Evolutionary conservation across 1,140 invertebrate genomes (phyloP).

Genomic region (Neodiprion fabricii): DNA sequence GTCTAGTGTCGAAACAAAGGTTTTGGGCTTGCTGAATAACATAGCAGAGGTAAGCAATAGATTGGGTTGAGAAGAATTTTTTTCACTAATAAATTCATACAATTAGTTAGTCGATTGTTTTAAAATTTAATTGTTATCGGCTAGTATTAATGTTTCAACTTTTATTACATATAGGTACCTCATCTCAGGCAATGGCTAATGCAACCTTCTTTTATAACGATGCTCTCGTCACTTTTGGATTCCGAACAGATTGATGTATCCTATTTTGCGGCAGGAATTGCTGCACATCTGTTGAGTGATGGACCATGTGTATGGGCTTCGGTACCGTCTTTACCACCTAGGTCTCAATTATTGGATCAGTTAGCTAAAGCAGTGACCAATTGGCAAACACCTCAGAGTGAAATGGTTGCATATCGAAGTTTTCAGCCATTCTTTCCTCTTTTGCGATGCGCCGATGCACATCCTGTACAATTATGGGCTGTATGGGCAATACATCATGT

Average conservation of each 20-base stretch:
- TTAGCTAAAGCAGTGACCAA: slow-evolving; percentile 67
- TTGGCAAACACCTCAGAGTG: slow-evolving; percentile 77
- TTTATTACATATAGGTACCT: slow-evolving; percentile 39
- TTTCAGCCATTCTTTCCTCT: slow-evolving; percentile 82
- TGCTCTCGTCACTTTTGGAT: slow-evolving; percentile 69
- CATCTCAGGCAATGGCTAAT: slow-evolving; percentile 68
- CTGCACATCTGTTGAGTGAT: slow-evolving; percentile 78
- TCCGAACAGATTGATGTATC: slow-evolving; percentile 80
- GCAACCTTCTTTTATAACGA: slow-evolving; percentile 69
- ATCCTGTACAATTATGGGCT: slow-evolving; percentile 81
- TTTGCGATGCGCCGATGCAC: slow-evolving; percentile 65
- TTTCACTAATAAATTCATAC: slow-evolving; percentile 7
- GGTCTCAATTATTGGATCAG: slow-evolving; percentile 65
- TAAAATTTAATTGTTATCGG: neutral
- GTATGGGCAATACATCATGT: slow-evolving; percentile 87
- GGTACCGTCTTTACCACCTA: slow-evolving; percentile 41
- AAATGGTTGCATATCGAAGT: slow-evolving; percentile 87
- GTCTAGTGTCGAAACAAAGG: slow-evolving; percentile 79
- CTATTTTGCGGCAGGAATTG: slow-evolving; percentile 85
- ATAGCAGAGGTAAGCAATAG: slow-evolving; percentile 74
- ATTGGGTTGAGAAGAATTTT: neutral
- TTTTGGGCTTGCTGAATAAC: slow-evolving; percentile 81
- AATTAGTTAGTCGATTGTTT: slow-evolving; percentile 6
- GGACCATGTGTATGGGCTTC: slow-evolving; percentile 62
- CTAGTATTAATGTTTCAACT: slow-evolving; percentile 2